Evolutionary conservation across 2,888 invertebrate genomes (phyloP).

Genomic region (Mythimna ferrago): DNA sequence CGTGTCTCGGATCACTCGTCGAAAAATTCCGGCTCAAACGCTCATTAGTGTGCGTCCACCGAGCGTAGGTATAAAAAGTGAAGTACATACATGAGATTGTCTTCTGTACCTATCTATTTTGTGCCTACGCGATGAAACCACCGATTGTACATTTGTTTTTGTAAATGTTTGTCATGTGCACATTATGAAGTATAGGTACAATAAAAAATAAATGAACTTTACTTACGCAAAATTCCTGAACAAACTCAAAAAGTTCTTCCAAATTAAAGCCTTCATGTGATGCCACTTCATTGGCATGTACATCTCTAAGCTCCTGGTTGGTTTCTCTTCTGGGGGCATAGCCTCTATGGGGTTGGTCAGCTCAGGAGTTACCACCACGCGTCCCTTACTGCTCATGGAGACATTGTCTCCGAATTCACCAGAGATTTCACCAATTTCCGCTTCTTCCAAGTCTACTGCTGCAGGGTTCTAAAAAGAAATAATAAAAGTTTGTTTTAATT

Average conservation of each 20-base stretch:
- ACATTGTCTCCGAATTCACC: conserved; percentile 97
- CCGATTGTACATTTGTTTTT: too few relatives aligned
- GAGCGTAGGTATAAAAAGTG: too few relatives aligned
- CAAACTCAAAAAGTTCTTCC: conserved; percentile 97
- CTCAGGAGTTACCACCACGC: conserved; percentile 92
- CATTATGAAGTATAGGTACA: too few relatives aligned
- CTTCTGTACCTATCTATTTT: too few relatives aligned
- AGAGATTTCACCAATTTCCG: conserved; percentile 94
- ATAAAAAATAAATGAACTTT: too few relatives aligned
- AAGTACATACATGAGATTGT: too few relatives aligned
- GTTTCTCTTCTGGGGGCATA: conserved; percentile 93
- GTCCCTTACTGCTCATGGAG: conserved; percentile 93
- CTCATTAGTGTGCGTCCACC: too few relatives aligned
- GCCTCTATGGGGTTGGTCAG: conserved; percentile 88
- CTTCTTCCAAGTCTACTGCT: conserved; percentile 92
- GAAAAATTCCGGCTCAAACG: too few relatives aligned
- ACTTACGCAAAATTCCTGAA: conserved; percentile 95
- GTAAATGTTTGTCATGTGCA: too few relatives aligned
- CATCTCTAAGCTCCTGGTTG: conserved; percentile 89
- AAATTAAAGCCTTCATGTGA: conserved; percentile 95
- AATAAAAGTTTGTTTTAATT: too few relatives aligned
- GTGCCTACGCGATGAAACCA: too few relatives aligned
- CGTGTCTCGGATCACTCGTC: too few relatives aligned
- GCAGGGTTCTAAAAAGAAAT: conserved; percentile 87
- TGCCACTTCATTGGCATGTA: conserved; percentile 92